Base-by-base conservation (phyloP, 2,113 vertebrate genomes). In the Emydura subglobosa region DNA sequence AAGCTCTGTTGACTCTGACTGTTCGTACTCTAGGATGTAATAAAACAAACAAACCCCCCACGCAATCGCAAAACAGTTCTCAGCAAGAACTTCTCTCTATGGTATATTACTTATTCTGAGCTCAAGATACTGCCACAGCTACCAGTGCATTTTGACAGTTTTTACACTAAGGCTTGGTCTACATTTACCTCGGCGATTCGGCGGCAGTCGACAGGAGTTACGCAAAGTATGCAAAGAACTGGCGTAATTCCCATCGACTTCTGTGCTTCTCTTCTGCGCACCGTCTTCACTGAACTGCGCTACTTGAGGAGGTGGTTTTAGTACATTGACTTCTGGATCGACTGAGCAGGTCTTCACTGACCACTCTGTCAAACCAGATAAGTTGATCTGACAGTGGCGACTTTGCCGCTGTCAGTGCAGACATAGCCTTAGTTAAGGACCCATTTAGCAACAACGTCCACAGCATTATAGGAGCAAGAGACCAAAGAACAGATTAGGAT, bases 1-100 rank as follows among this genome's bases (percentile, higher is more conserved):
- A 90, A 96, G 78, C 95, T 92, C 95, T 89, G 95, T 94, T 96
- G 94, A 94, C 95, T 95, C 96, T 54, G 92, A 89, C 90, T 91
- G 1, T 95, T 96, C 13, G 90, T 57, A 86, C 91, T 90, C 82
- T 78, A 95, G 95, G 95, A 97, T 96, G 95, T 65, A 92, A 95
- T 93, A 95, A 53, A 81, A 74, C 94, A 96, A 92, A 95, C 79
- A 95, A 96, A 95, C 19, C 92, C 94, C 1, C 0, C 2, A 72
- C 39, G 39, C 65, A 44, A 14, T 27, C 42, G 42, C 72, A 76
- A 76, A 74, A 39, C 19, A 42, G 5, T 74, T 42, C 21, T 74
- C 68, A 42, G 68, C 39, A 24, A 44, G 72, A 21, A 25, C 24
- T 44, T 42, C 39, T 39, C 42, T 74, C 39, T 39, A 42, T 42